Base-by-base conservation (phyloP, 2,888 invertebrate species). In the Cepaea hortensis region DNA sequence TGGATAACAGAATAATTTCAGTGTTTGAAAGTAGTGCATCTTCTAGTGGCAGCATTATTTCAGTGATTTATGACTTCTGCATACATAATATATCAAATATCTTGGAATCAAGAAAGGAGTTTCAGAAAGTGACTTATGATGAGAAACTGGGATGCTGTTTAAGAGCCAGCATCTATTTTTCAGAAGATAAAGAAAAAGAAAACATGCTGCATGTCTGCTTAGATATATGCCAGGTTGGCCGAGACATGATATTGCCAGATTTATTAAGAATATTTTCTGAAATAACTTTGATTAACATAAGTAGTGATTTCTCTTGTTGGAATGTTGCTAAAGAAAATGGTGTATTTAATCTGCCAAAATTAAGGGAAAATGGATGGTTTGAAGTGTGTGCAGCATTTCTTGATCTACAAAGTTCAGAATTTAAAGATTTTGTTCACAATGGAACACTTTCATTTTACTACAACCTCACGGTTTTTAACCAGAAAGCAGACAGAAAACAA, bases 281-380 rank as follows among this genome's bases (percentile, higher is more conserved):
- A 82, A 50, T 72, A 72, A 81, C 18, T 7, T 68, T 82, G 20
- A 46, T 82, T 50, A 55, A 55, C 46, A 48, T 0, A 55, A 3
- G 13, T 3, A 23, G 46, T 48, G 15, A 23, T 11, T 18, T 18
- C 1, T 68, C 20, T 72, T 15, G 55, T 0, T 70, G 55, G 61
- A 55, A 72, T 23, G 50, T 82, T 82, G 82, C 70, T 3, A 82
- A 55, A 72, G 82, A 82, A 55, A 72, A 48, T 23, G 82, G 82
- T 46, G 20, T 82, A n/a, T 82, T 82, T 72, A 2, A 82, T 72
- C 61, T 82, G 23, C 50, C 82, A n/a, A 72, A 13, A 23, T 3
- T 23, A 4, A 68, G 55, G 55, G 72, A 72, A 50, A 72, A 23
- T n/a, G 82, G 82, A 23, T 82, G 82, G 82, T 82, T 82, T 72